phyloP scores from a whole-genome alignment of 2,113 vertebrate species.

The Typhlomys cinereus region DNA sequence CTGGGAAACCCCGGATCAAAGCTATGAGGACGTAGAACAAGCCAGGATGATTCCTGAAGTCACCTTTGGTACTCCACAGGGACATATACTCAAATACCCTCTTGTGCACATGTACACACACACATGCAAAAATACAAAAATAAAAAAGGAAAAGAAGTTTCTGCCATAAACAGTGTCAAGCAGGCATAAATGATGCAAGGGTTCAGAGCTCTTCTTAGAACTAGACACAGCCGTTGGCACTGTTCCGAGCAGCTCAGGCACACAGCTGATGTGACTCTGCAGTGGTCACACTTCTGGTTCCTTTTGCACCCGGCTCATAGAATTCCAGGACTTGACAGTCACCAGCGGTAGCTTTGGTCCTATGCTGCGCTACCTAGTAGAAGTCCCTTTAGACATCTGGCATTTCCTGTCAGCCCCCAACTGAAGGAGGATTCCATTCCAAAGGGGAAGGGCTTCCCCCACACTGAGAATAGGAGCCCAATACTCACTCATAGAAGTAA shows the following conservation, averaged over 20 bases:
- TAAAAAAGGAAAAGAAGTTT: no score
- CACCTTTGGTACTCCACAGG: no score
- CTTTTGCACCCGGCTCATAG: background rate
- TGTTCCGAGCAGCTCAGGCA: background rate
- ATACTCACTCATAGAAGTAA: constrained; percentile 22
- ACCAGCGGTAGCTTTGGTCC: background rate
- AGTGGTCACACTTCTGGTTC: background rate
- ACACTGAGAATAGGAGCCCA: constrained; percentile 6
- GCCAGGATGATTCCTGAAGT: no score
- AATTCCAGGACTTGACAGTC: background rate
- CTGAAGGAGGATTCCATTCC: background rate
- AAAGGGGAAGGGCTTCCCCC: background rate
- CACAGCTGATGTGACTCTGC: background rate
- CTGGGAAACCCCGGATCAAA: no score
- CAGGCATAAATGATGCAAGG: background rate
- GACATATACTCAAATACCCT: no score
- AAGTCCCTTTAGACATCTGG: background rate
- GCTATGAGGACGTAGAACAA: no score
- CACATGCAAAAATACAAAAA: no score
- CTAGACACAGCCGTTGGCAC: background rate
- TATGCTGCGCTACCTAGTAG: background rate
- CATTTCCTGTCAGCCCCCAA: background rate
- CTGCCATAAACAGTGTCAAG: background rate
- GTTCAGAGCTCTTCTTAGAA: background rate
- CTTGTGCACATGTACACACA: no score